Conservation (phyloP, 2,113 vertebrate species). For the Coracopsis vasa region DNA sequence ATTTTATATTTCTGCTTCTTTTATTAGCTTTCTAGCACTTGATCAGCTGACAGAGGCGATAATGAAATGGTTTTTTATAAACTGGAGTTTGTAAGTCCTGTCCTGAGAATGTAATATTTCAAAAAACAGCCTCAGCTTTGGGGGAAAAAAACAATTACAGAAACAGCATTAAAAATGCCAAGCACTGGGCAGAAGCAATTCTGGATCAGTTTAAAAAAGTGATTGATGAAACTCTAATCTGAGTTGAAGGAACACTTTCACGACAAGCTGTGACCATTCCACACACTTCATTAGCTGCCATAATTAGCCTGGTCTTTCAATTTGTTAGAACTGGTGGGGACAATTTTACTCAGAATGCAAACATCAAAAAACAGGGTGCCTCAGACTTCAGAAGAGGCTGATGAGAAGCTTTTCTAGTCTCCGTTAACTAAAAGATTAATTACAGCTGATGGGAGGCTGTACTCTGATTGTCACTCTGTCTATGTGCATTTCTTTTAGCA, state of each 20-base stretch:
- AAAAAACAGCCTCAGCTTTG: slow-evolving; percentile 80
- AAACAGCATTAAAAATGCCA: slow-evolving; percentile 87
- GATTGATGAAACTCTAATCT: slow-evolving; percentile 96
- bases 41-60: slow-evolving; percentile 76
- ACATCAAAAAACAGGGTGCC: slow-evolving; percentile 86
- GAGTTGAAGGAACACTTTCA: slow-evolving; percentile 90
- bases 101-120: slow-evolving; percentile 78
- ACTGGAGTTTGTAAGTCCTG: slow-evolving; percentile 72
- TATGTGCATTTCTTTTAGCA: slow-evolving; percentile 79
- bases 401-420: slow-evolving; percentile 86
- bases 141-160: slow-evolving; percentile 86
- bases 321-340: slow-evolving; percentile 93
- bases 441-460: slow-evolving; percentile 84
- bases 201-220: slow-evolving; percentile 90
- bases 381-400: slow-evolving; percentile 88
- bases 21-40: slow-evolving; percentile 76
- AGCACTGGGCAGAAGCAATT: slow-evolving; percentile 80
- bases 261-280: slow-evolving; percentile 91
- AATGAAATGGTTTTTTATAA: slow-evolving; percentile 75
- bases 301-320: slow-evolving; percentile 96
- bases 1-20: slow-evolving; percentile 73
- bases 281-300: slow-evolving; percentile 95
- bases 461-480: slow-evolving; percentile 85
- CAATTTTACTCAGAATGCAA: slow-evolving; percentile 87
- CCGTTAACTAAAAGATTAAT: slow-evolving; percentile 95